Evolutionary conservation across 2,113 vertebrate genomes (phyloP).

Genomic region (Deroptyus accipitrinus): DNA sequence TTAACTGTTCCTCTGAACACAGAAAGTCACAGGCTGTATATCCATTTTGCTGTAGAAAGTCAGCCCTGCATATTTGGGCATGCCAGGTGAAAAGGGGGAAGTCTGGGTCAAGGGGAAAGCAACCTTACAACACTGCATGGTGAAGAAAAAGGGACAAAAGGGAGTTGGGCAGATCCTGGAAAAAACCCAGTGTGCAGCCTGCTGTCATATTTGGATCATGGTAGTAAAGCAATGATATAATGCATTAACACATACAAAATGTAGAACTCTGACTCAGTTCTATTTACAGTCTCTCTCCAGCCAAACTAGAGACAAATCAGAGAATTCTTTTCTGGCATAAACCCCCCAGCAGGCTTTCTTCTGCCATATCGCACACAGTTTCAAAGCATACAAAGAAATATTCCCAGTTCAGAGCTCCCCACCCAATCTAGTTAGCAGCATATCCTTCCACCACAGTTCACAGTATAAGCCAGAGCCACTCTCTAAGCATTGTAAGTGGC

Average conservation of each 20-base stretch:
- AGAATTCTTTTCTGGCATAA: not conserved
- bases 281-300: not conserved
- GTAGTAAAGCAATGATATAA: not conserved
- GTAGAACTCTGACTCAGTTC: not conserved
- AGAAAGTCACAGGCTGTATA: not conserved
- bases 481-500: not conserved
- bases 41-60: not conserved
- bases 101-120: not conserved
- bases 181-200: not conserved
- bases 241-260: not conserved
- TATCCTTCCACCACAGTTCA: not conserved
- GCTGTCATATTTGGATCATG: fast-evolving
- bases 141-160: not conserved
- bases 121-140: not conserved
- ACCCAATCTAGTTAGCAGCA: not conserved
- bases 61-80: not conserved
- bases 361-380: not conserved
- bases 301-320: not conserved
- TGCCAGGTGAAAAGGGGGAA: not conserved
- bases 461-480: not conserved
- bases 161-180: not conserved
- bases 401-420: not conserved
- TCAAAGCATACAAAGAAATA: not conserved
- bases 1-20: not conserved
- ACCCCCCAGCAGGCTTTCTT: not conserved